Evolutionary conservation across 2,888 invertebrate genomes (phyloP), one percentile per base, ranked within the genome.

Genomic region (Axea sp.): DNA sequence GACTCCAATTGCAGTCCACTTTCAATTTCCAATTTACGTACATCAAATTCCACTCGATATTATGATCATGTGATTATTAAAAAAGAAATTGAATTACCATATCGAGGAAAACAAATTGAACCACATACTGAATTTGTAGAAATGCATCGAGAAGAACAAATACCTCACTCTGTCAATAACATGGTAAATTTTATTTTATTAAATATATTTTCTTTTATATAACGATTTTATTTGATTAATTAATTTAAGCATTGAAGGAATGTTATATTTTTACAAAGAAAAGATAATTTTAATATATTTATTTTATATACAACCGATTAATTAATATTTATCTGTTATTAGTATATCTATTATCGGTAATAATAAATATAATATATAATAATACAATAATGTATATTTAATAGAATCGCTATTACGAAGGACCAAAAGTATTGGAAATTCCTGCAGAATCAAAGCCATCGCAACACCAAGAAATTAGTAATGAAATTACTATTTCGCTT

Each of bases 381-480:
- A n/a, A n/a, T n/a, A n/a, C n/a, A n/a, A n/a, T n/a, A 19, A 19
- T 19, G 19, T 19, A 19, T 19, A 4, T 19, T 19, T 3, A 19
- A 19, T 19, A 78, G 6, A 65, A 57, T 39, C 81, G 80, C n/a
- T 85, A 81, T 37, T 75, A 71, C 49, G 83, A 90, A 3, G 88
- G 89, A 74, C 89, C 89, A 76, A 88, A 89, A 26, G 87, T 90
- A 35, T 89, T 90, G 37, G 87, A 91, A 60, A 90, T 91, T 30
- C 90, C 91, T 3, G 91, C 91, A 39, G 88, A 90, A 78, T 90
- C 91, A 0, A 90, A 90, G 79, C 87, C 89, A 0, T 64, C 75
- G 88, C 88, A 73, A 31, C 74, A 75, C 30, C 77, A 77, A 53
- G 80, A 73, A n/a, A n/a, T n/a, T 9, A 77, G 59, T 3, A 77